Conservation (phyloP, 2,797 vertebrate species). For the Trichosurus vulpecula region DNA sequence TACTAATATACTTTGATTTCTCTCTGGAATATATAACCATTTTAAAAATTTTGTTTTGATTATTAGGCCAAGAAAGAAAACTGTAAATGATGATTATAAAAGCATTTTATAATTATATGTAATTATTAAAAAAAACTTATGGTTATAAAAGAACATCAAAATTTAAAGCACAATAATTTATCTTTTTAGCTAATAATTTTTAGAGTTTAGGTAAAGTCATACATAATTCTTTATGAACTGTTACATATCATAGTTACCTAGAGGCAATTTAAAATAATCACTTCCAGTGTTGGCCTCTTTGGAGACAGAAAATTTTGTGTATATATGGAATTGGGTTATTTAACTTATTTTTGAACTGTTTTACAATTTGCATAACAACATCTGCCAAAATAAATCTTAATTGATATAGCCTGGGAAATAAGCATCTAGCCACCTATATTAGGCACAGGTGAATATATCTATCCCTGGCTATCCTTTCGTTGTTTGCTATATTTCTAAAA, state of each 20-base stretch:
- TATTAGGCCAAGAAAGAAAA: slow-evolving; percentile 44
- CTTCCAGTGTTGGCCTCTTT: not conserved
- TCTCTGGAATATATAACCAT: slow-evolving; percentile 23
- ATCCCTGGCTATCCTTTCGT: no score
- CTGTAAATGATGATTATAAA: slow-evolving; percentile 26
- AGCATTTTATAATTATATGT: slow-evolving; percentile 7
- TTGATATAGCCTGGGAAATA: not conserved
- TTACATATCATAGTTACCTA: slow-evolving; percentile 33
- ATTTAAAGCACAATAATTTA: not conserved
- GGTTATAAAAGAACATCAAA: not conserved
- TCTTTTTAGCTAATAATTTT: not conserved
- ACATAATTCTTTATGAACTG: slow-evolving; percentile 26
- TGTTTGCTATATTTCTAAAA: no score
- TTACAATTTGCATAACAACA: not conserved
- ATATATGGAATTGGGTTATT: not conserved
- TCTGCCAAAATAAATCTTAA: not conserved
- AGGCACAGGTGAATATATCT: no score
- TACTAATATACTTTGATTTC: slow-evolving; percentile 21
- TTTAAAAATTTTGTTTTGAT: slow-evolving; percentile 29
- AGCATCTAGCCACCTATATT: no score
- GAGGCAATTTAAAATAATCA: slow-evolving; percentile 51
- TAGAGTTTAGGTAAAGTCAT: not conserved
- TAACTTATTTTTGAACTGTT: not conserved
- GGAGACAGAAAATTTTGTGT: not conserved
- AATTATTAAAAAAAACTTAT: slow-evolving; percentile 12